Conservation (phyloP, 2,888 invertebrate genomes). For the Vesta saturnalis region DNA sequence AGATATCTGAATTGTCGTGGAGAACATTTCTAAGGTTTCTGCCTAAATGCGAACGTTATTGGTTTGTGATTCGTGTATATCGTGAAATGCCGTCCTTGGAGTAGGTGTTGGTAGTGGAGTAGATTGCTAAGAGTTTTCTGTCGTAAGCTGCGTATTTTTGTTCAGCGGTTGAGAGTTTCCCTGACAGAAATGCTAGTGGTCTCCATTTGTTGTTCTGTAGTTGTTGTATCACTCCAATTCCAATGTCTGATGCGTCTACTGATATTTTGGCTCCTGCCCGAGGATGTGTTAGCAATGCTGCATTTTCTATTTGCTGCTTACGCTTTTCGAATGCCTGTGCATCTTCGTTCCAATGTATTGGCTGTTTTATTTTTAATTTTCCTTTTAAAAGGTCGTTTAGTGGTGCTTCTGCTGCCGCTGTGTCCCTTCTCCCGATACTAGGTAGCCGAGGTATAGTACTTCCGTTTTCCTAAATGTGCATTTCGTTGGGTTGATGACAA, state of each 20-base stretch:
- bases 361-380: not conserved
- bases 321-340: constrained; percentile 2
- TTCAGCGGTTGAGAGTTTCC: constrained; percentile 10
- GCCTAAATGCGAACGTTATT: constrained; percentile 5
- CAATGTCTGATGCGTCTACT: constrained; percentile 11
- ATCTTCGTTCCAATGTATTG: not conserved
- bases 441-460: not conserved
- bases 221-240: constrained; percentile 17
- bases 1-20: constrained; percentile 20
- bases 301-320: not conserved
- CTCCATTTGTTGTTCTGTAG: not conserved
- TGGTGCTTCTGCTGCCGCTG: constrained; percentile 6
- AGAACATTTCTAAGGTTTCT: constrained; percentile 45
- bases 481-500: constrained; percentile 13
- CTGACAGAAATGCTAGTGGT: constrained; percentile 16
- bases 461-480: not conserved
- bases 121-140: not conserved
- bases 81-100: constrained; percentile 8
- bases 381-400: not conserved
- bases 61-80: not conserved
- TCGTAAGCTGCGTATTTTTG: constrained; percentile 5
- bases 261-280: not conserved
- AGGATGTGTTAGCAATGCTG: constrained; percentile 7
- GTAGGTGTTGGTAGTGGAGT: not conserved
- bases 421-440: not conserved